phyloP scores from a whole-genome alignment of 2,113 vertebrate genomes.

The Scalopus aquaticus region DNA sequence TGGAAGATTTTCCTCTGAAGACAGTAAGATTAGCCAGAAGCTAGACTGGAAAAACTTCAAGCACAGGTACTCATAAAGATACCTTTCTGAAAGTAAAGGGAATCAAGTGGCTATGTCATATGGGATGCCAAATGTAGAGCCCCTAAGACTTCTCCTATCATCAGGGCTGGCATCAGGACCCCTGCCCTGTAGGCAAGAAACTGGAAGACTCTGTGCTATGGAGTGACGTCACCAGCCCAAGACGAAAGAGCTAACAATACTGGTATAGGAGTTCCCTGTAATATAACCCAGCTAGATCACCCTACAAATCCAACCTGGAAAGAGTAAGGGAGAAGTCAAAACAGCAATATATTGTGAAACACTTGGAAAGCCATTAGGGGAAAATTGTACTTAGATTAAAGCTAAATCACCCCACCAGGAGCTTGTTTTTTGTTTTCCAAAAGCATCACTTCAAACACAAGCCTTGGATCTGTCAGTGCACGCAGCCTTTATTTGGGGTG shows the following conservation, averaged over 20 bases:
- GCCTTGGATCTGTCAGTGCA: accelerated
- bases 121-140: background rate
- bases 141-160: background rate
- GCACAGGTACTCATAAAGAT: background rate
- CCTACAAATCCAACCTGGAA: background rate
- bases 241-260: background rate
- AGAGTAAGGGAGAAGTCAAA: too few relatives aligned
- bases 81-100: background rate
- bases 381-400: too few relatives aligned
- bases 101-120: background rate
- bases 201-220: background rate
- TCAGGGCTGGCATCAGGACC: background rate
- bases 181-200: background rate
- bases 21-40: background rate
- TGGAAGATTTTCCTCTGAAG: background rate
- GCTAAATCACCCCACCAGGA: too few relatives aligned
- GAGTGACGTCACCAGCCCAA: background rate
- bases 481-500: background rate
- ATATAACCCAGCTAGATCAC: background rate
- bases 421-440: constrained; percentile 63
- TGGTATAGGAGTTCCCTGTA: background rate
- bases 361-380: too few relatives aligned
- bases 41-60: background rate
- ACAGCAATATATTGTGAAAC: too few relatives aligned
- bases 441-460: constrained; percentile 6